Conservation (phyloP, 2,888 invertebrate species). For the Aphelenchoides bicaudatus region DNA sequence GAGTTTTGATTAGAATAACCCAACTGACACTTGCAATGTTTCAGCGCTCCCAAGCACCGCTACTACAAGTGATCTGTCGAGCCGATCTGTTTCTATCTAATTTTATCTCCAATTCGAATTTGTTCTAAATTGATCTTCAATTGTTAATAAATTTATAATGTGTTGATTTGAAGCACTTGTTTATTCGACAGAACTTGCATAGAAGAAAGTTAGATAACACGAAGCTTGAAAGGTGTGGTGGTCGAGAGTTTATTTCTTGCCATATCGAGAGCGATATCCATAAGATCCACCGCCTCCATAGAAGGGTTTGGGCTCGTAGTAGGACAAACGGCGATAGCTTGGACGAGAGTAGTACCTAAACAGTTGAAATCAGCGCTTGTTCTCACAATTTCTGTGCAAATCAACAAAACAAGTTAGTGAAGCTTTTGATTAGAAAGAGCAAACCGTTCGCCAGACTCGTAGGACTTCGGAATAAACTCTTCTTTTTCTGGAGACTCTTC, state of each 20-base stretch:
- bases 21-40: too few relatives aligned
- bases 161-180: conserved; percentile 1
- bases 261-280: conserved; percentile 10
- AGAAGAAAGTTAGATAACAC: too few relatives aligned
- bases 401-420: too few relatives aligned
- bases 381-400: too few relatives aligned
- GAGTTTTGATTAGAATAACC: too few relatives aligned
- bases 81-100: not conserved
- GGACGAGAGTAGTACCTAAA: conserved; percentile 14
- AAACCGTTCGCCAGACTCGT: too few relatives aligned
- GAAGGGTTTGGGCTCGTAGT: not conserved
- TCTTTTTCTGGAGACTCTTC: too few relatives aligned
- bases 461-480: too few relatives aligned
- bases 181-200: too few relatives aligned
- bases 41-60: conserved; percentile 15
- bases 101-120: not conserved
- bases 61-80: not conserved
- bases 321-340: conserved; percentile 2
- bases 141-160: conserved; percentile 11
- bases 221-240: too few relatives aligned
- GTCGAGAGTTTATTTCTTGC: conserved; percentile 12
- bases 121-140: conserved; percentile 1
- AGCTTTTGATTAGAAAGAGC: too few relatives aligned
- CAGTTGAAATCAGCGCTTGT: too few relatives aligned
- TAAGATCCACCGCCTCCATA: not conserved